These are phyloP conservation scores for Ciconia boyciana DNA, from an alignment of 2,113 vertebrate species.

Conservation along the genomic window DNA sequence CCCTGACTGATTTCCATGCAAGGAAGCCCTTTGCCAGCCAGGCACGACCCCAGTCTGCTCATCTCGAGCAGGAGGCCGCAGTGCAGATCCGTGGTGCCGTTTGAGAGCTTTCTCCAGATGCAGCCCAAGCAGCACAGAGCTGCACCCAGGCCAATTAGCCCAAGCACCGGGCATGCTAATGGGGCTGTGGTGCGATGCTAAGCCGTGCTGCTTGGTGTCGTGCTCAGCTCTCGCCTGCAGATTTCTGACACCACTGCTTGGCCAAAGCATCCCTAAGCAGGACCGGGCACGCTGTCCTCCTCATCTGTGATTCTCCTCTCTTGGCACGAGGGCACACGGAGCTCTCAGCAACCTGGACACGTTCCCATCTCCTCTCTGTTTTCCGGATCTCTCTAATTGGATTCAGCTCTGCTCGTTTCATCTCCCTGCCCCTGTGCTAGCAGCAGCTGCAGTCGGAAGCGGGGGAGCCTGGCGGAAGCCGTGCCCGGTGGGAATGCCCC, in stretches of 20 bases:
- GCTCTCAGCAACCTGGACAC: background rate
- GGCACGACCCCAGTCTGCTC: too few relatives aligned
- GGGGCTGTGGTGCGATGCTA: background rate
- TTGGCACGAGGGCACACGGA: background rate
- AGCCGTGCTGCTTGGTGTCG: rapidly evolving
- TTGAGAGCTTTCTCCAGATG: background rate
- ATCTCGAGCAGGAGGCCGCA: background rate
- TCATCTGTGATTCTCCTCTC: background rate
- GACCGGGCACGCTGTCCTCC: background rate
- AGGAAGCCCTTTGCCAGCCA: background rate
- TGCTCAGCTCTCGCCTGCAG: background rate
- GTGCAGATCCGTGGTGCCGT: background rate
- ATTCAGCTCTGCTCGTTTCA: background rate
- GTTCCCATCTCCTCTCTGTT: background rate
- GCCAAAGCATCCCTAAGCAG: background rate
- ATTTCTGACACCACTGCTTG: background rate
- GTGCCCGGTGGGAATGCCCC: background rate
- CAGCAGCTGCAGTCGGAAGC: background rate
- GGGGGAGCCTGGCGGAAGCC: background rate
- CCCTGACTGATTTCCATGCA: background rate
- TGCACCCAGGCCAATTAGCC: background rate
- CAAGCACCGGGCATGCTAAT: background rate
- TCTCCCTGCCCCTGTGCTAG: background rate
- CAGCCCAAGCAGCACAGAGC: background rate
- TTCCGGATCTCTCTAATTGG: background rate